phyloP scores from a whole-genome alignment of 1,140 invertebrate genomes.

The Adelges cooleyi region DNA sequence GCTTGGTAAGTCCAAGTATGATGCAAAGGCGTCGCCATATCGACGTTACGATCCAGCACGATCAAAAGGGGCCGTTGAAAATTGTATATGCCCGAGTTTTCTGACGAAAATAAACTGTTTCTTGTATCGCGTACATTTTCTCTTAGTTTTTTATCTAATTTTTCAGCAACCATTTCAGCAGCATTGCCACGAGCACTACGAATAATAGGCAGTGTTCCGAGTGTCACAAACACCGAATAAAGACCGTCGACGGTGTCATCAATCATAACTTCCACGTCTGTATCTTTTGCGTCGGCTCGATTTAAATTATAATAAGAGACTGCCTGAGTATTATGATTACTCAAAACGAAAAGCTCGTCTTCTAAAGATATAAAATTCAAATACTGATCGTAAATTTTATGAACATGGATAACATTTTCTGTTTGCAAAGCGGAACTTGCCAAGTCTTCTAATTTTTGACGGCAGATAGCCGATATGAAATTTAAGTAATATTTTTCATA shows the following conservation, averaged over 20 bases:
- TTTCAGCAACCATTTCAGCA: constrained; percentile 94
- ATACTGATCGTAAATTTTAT: constrained; percentile 95
- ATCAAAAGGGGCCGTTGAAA: constrained; percentile 89
- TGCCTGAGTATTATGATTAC: constrained; percentile 78
- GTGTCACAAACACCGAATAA: constrained; percentile 93
- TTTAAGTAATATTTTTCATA: constrained; percentile 97
- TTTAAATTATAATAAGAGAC: constrained; percentile 95
- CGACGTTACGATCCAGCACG: constrained; percentile 86
- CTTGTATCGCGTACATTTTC: constrained; percentile 94
- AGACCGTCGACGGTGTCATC: constrained; percentile 90
- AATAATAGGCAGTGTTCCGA: constrained; percentile 85
- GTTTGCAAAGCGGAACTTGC: constrained; percentile 81
- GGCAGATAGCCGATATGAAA: constrained; percentile 91
- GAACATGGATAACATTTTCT: constrained; percentile 76
- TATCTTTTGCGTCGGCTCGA: constrained; percentile 84
- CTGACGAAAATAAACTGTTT: constrained; percentile 88
- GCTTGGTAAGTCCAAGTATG: constrained; percentile 99
- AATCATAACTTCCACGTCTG: constrained; percentile 90
- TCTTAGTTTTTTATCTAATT: constrained; percentile 90
- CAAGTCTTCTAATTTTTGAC: constrained; percentile 90
- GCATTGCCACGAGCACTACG: constrained; percentile 90
- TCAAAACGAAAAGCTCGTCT: constrained; percentile 92
- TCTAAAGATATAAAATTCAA: constrained; percentile 97
- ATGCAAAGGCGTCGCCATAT: constrained; percentile 94
- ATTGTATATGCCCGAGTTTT: constrained; percentile 46